Base-by-base conservation (phyloP, 2,797 vertebrate genomes). In the Platalea minor region DNA sequence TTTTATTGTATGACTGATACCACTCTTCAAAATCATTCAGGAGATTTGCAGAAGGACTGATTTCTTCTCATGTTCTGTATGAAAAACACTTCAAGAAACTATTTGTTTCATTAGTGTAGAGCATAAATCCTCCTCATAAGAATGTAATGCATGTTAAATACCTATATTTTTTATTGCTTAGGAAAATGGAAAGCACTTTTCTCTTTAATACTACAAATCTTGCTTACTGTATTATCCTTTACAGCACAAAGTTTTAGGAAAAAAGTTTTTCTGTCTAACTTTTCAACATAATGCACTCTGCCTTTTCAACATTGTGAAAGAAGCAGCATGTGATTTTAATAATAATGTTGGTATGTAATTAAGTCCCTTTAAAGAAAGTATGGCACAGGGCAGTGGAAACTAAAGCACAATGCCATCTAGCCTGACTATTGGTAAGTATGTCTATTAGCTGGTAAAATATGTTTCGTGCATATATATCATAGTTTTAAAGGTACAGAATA, bases 341-440 rank as follows among this genome's bases (percentile, higher is more conserved):
- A 82, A 76, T 79, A 74, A 12, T 57, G 12, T 80, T 96, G 89
- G 45, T 86, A 59, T 93, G 70, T 88, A 91, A 90, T 85, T 78
- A 81, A 96, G 56, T 80, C 20, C 51, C 37, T 67, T 95, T 88
- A 96, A 96, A 83, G 56, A 94, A 95, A 93, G 90, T 92, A 93
- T 94, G 85, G 60, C 73, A 91, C 56, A 96, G 87, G 75, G 69
- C 95, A 95, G 13, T 97, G 96, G 96, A 95, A 97, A 92, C 60
- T 89, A 97, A 96, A 92, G 75, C 64, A 51, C 68, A 93, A 79
- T 89, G 67, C 68, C 81, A 45, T 63, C 75, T 76, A 76, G 24
- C 81, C 65, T 94, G 91, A 96, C 54, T 85, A 21, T 67, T 93
- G 97, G 98, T 98, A 97, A 98, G 97, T 98, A 97, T 68, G 56